phyloP scores from a whole-genome alignment of 2,888 invertebrate species.

The Carabus problematicus region DNA sequence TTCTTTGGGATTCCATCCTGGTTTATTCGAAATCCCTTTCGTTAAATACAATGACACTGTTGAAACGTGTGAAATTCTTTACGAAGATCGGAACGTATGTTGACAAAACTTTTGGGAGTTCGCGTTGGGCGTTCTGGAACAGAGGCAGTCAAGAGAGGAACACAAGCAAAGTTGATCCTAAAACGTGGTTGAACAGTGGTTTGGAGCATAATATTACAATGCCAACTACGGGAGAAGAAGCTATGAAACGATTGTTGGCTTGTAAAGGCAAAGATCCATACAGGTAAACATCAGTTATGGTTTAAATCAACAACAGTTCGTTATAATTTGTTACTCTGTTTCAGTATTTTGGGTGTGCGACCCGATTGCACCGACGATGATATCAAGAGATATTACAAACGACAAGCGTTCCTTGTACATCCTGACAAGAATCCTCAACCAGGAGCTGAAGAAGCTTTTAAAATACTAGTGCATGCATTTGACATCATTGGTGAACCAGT shows the following conservation, averaged over 20 bases:
- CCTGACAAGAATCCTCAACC: conserved; percentile 96
- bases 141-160: conserved; percentile 29
- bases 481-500: conserved; percentile 93
- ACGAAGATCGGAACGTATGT: conserved; percentile 62
- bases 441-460: conserved; percentile 95
- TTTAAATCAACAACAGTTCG: neutral
- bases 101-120: conserved; percentile 66
- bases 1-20: conserved; percentile 53
- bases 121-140: conserved; percentile 66
- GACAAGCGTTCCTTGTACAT: conserved; percentile 93
- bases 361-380: conserved; percentile 91
- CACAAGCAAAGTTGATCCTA: conserved; percentile 35
- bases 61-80: conserved; percentile 59
- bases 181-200: conserved; percentile 61
- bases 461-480: conserved; percentile 93
- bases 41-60: conserved; percentile 61
- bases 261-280: conserved; percentile 97
- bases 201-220: conserved; percentile 77
- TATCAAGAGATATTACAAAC: conserved; percentile 91
- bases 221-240: conserved; percentile 92
- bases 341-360: conserved; percentile 85
- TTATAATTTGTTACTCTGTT: conserved; percentile 26
- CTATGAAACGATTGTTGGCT: conserved; percentile 89
- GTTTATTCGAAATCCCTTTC: conserved; percentile 62
- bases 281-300: conserved; percentile 64